Conservation (phyloP, 2,113 vertebrate species). For the Leptobrachium ailaonicum region DNA sequence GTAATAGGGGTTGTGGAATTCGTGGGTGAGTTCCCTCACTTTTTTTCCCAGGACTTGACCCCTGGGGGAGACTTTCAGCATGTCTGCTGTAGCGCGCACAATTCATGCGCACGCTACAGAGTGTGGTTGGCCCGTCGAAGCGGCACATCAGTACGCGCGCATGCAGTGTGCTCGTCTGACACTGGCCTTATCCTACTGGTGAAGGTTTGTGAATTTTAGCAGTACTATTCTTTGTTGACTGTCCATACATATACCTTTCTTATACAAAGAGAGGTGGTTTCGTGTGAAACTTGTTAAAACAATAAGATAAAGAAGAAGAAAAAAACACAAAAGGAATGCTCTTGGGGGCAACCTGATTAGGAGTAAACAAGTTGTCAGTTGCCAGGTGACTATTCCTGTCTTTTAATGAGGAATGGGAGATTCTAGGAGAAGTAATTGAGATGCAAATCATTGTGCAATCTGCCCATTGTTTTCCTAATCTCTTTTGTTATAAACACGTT, state of each 20-base stretch:
- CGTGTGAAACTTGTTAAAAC: slow-evolving; percentile 23
- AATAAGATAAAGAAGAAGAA: slow-evolving; percentile 28
- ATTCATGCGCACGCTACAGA: too few relatives aligned
- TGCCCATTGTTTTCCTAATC: slow-evolving; percentile 62
- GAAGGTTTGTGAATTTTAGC: too few relatives aligned
- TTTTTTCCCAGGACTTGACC: too few relatives aligned
- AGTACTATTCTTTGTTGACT: neutral
- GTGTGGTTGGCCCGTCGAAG: too few relatives aligned
- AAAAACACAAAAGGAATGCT: slow-evolving; percentile 50
- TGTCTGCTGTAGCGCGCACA: too few relatives aligned
- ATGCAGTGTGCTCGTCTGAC: too few relatives aligned
- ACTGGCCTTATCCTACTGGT: too few relatives aligned
- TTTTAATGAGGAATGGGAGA: slow-evolving; percentile 58
- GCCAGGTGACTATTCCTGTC: slow-evolving; percentile 59
- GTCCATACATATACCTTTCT: neutral
- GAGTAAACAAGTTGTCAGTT: slow-evolving; percentile 59
- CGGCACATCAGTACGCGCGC: too few relatives aligned
- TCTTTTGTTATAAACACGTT: slow-evolving; percentile 66
- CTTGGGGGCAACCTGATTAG: slow-evolving; percentile 61
- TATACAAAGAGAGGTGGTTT: neutral
- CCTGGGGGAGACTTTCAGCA: too few relatives aligned
- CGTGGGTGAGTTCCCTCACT: too few relatives aligned
- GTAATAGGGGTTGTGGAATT: too few relatives aligned
- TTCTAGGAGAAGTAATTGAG: slow-evolving; percentile 56
- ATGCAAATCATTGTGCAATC: slow-evolving; percentile 63